Percentiles rank a stretch among this genome's conserved stretches.
Evolutionary conservation across 2,888 invertebrate genomes (phyloP).

Genomic region (Heliothis peltigera): DNA sequence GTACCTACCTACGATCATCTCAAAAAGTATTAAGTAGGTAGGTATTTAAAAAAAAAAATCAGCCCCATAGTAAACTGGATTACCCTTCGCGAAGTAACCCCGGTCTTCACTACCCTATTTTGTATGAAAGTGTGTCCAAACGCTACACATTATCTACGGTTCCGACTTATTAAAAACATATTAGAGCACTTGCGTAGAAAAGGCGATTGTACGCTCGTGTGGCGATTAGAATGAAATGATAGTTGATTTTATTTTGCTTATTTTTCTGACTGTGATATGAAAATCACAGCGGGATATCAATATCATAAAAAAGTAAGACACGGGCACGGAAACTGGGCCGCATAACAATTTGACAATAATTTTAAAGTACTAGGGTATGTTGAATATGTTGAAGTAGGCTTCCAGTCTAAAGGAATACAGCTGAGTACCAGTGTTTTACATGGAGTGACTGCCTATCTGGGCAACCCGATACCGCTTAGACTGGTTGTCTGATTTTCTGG

Average conservation of each 20-base stretch:
- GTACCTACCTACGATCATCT: background rate
- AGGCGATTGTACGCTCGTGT: constrained; percentile 74
- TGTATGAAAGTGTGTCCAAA: constrained; percentile 63
- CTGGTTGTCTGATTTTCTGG: too few species aligned
- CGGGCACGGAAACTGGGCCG: too few species aligned
- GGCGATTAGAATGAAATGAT: constrained; percentile 18
- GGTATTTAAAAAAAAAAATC: constrained; percentile 1
- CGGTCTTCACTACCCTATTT: constrained; percentile 49
- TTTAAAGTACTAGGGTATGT: too few species aligned
- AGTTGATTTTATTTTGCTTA: background rate
- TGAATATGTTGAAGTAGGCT: too few species aligned
- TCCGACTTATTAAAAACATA: constrained; percentile 84
- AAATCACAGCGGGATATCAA: background rate
- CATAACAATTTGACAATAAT: too few species aligned
- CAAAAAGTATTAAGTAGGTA: background rate
- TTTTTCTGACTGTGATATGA: background rate
- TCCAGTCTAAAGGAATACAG: too few species aligned
- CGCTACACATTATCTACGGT: constrained; percentile 75
- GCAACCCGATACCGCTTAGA: too few species aligned
- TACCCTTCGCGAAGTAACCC: constrained; percentile 41
- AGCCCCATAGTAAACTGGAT: constrained; percentile 24
- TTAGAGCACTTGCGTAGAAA: constrained; percentile 74
- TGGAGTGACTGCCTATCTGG: too few species aligned
- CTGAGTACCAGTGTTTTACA: too few species aligned
- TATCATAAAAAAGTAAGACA: background rate